phyloP scores from a whole-genome alignment of 2,888 invertebrate species.

The Dynastes grantii region DNA sequence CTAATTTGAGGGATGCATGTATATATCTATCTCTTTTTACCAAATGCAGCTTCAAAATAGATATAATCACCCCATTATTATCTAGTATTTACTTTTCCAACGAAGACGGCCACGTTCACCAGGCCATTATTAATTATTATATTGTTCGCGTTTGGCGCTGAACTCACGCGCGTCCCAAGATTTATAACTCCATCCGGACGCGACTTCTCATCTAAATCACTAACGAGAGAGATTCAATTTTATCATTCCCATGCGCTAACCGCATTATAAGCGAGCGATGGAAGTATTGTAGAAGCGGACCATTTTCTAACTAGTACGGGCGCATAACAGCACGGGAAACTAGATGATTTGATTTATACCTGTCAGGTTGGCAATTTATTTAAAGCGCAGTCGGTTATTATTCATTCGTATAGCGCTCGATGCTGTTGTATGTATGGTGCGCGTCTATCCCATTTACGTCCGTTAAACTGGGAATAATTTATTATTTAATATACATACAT shows the following conservation, averaged over 20 bases:
- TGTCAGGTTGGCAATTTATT: slow-evolving; percentile 62
- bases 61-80: slow-evolving; percentile 67
- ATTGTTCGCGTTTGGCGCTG: slow-evolving; percentile 66
- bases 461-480: slow-evolving; percentile 15
- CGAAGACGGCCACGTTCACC: slow-evolving; percentile 64
- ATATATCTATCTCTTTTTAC: too few species aligned
- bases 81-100: slow-evolving; percentile 69
- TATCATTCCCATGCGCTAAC: slow-evolving; percentile 63
- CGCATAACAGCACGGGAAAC: slow-evolving; percentile 20
- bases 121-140: slow-evolving; percentile 68
- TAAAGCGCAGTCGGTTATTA: slow-evolving; percentile 54
- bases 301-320: slow-evolving; percentile 50
- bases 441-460: slow-evolving; percentile 4
- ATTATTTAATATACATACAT: slow-evolving; percentile 33
- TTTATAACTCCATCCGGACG: slow-evolving; percentile 62
- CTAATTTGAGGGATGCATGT: too few species aligned
- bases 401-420: slow-evolving; percentile 48
- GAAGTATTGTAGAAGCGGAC: slow-evolving; percentile 53
- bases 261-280: background rate
- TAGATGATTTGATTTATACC: slow-evolving; percentile 64
- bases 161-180: slow-evolving; percentile 66
- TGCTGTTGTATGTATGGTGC: background rate
- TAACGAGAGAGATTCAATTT: slow-evolving; percentile 68
- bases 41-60: too few species aligned
- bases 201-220: slow-evolving; percentile 65